phyloP scores from a whole-genome alignment of 2,797 vertebrate species.

The Scleropages formosus region DNA sequence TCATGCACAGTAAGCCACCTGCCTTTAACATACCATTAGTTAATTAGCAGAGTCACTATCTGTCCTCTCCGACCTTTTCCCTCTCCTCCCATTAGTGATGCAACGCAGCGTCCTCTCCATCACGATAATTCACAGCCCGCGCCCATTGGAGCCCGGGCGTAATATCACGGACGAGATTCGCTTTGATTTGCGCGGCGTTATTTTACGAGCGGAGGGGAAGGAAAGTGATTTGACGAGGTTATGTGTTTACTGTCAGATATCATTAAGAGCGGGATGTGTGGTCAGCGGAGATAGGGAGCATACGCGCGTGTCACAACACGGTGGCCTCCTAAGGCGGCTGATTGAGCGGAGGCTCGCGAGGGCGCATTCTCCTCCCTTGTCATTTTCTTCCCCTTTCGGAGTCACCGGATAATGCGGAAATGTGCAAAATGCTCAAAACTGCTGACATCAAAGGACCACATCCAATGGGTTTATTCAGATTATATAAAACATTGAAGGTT shows the following conservation, averaged over 20 bases:
- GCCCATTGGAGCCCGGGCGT: conserved; percentile 65
- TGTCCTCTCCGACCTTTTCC: neutral
- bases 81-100: conserved; percentile 44
- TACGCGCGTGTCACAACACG: conserved; percentile 47
- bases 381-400: conserved; percentile 39
- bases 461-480: conserved; percentile 38
- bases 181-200: conserved; percentile 59
- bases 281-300: conserved; percentile 55
- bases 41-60: conserved; percentile 20
- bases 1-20: conserved; percentile 10
- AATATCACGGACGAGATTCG: conserved; percentile 61
- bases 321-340: conserved; percentile 47
- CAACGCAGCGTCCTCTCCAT: conserved; percentile 51
- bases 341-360: conserved; percentile 51
- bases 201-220: conserved; percentile 44
- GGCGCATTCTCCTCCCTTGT: conserved; percentile 45
- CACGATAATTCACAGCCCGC: conserved; percentile 66
- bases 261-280: conserved; percentile 56
- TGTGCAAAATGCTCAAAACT: conserved; percentile 28
- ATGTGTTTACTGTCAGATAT: conserved; percentile 63
- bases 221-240: conserved; percentile 66
- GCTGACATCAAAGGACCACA: conserved; percentile 43
- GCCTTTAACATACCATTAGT: conserved; percentile 26
- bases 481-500: conserved; percentile 39
- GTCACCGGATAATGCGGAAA: conserved; percentile 42